These are phyloP conservation scores for Orchestia grillus DNA, from an alignment of 1,140 invertebrate genomes.

Conservation along the genomic window DNA sequence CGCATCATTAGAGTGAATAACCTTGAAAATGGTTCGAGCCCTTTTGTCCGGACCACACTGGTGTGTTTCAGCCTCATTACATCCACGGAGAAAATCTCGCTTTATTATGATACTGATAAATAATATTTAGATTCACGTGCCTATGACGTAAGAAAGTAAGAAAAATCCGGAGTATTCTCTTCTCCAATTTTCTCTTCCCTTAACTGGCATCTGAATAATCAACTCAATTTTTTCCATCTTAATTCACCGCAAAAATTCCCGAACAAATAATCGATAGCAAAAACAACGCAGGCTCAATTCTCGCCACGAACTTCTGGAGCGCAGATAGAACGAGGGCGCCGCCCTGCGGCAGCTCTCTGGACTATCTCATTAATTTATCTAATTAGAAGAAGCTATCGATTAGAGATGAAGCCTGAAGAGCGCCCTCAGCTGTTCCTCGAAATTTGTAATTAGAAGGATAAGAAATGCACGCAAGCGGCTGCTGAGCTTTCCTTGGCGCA, in stretches of 20 bases:
- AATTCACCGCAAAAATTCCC: not conserved
- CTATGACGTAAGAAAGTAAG: too few species aligned
- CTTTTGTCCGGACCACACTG: too few species aligned
- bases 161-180: not conserved
- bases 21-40: too few species aligned
- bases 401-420: not conserved
- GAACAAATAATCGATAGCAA: not conserved
- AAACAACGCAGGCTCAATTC: not conserved
- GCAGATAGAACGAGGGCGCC: too few species aligned
- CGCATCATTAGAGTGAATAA: too few species aligned
- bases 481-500: not conserved
- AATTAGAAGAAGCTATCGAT: not conserved
- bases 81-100: too few species aligned
- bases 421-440: not conserved
- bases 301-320: not conserved
- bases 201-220: not conserved
- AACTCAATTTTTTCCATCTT: not conserved
- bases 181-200: not conserved
- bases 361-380: not conserved
- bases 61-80: too few species aligned
- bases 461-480: not conserved
- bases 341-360: too few species aligned
- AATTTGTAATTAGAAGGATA: not conserved
- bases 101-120: too few species aligned
- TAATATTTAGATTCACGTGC: too few species aligned